Base-by-base conservation (phyloP, 2,113 vertebrate species). In the Spilogale gracilis region DNA sequence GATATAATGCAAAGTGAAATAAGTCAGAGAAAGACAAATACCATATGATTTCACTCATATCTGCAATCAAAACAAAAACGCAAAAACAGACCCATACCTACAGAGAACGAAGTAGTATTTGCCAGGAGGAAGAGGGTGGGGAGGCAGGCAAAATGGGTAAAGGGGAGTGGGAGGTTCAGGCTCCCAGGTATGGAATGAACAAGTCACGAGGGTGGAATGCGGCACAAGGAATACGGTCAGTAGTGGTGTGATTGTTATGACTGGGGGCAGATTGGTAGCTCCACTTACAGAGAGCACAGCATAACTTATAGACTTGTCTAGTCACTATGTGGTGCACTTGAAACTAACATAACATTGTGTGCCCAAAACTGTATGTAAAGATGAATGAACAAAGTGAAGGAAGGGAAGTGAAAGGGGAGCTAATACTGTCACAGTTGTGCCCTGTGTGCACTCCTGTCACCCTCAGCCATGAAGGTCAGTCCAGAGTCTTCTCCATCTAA, bases 371-470 rank as follows among this genome's bases (percentile, higher is more conserved):
- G 6, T 30, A 2, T 17, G 45, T 30, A 50, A 9, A 14, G 3
- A 16, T 27, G 45, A 76, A 45, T 8, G 13, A 27, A 30, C 3
- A 0, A 25, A 25, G 73, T 13, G 73, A 48, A 76, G 38, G 45
- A 50, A 14, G 13, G 38, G 45, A 27, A 27, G 43, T 13, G 43
- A 16, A 50, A 45, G 25, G 21, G 38, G 76, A 43, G 63, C n/a
- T 25, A 4, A 2, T 2, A 0, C 11, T 16, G 0, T 61, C 8
- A 5, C 16, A 43, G 38, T 45, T 10, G 5, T 48, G 13, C 48
- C 2, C 0, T 27, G 14, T 14, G 11, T 38, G 0, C 4, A 3
- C 79, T 21, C 25, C 32, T 52, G 11, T 43, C 0, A 1, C 48
- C 30, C 60, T 43, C 67, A 13, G 0, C 21, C 14, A 0, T 23